These are phyloP conservation scores for zebrafish (Danio rerio) DNA, from an alignment of 2,113 vertebrate species.

Conservation along the genomic window DNA sequence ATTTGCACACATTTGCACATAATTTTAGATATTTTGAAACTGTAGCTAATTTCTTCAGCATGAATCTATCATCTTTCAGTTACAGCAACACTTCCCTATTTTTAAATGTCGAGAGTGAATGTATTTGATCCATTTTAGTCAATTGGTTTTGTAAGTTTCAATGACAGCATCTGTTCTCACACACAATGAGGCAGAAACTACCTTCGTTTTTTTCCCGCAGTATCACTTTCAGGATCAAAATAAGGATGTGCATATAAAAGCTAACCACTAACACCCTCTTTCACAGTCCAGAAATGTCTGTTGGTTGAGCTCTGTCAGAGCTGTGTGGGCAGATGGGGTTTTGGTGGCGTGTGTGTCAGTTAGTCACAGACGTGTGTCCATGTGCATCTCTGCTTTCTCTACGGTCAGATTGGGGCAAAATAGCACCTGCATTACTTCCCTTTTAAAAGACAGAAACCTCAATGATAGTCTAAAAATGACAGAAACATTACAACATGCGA, in stretches of 20 bases:
- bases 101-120: constrained; percentile 2
- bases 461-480: not conserved
- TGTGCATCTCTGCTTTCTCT: not conserved
- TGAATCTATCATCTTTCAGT: not conserved
- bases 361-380: not conserved
- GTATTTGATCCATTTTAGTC: not conserved
- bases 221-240: constrained; percentile 24
- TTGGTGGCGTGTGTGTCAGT: not conserved
- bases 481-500: not conserved
- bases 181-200: constrained; percentile 8
- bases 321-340: constrained; percentile 7
- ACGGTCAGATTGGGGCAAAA: not conserved
- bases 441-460: not conserved
- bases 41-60: too few relatives aligned
- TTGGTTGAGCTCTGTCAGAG: not conserved
- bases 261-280: not conserved
- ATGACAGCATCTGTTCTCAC: not conserved
- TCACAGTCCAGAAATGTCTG: constrained; percentile 31
- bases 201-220: not conserved
- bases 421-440: constrained; percentile 33
- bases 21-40: too few relatives aligned
- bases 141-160: not conserved
- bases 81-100: constrained; percentile 10
- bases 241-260: constrained; percentile 18
- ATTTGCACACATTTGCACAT: too few relatives aligned